Base-by-base conservation (phyloP, 2,888 invertebrate species). In the Lingula anatina region DNA sequence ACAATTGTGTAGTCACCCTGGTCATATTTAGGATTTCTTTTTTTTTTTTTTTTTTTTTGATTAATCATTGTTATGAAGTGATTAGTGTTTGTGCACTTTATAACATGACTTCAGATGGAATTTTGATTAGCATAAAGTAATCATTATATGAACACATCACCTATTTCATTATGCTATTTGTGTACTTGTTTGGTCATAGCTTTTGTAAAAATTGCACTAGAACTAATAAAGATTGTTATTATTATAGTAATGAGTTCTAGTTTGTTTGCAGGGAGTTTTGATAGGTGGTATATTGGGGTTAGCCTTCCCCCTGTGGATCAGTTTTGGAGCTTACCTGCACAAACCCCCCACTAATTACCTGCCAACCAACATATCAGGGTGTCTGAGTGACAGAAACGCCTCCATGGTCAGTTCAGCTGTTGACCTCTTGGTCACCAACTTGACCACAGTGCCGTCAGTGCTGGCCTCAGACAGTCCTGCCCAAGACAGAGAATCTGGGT, bases 261-360 rank as follows among this genome's bases (percentile, higher is more conserved):
- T 9, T 31, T 31, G 15, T 9, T 31, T 31, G 4, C 43, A 65
- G 65, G 65, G 65, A 2, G 62, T 62, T 7, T 51, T 67, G 3
- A 47, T 61, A 7, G 69, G 69, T 0, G 65, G 62, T 15, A 46
- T 66, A 5, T 42, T 61, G 3, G 66, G 69, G 1, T 51, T 68
- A n/a, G 55, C 51, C 1, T 45, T 69, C 15, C 61, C 68, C 0
- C 50, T 69, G 49, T 69, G 69, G 69, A 60, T 69, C 35, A 64
- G 65, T 49, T 54, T 68, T 12, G 68, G 68, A 4, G 59, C 65
- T 2, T 66, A 66, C 51, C 23, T 43, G 18, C 31, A 28, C 36
- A 15, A 27, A 3, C 7, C 45, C 31, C 23, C 31, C 45, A 3
- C 25, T 25, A 28, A 25, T 25, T 18, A 45, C 31, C 20, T 45